Percentiles rank a stretch among this genome's conserved stretches.
phyloP scores from a whole-genome alignment of 1,140 invertebrate genomes.

The Nymphalis io region DNA sequence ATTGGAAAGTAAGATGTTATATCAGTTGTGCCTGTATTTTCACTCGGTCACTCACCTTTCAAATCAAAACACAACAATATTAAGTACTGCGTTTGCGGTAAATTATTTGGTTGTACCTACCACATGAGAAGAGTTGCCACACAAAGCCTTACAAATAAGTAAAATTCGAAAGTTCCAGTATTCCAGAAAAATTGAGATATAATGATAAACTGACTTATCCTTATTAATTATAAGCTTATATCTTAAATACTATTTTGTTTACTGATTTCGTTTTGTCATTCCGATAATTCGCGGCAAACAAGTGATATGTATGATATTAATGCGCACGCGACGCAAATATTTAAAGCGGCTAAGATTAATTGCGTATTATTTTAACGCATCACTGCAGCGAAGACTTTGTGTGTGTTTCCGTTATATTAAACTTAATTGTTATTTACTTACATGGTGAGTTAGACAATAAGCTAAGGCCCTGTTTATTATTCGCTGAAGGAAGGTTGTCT shows the following conservation, averaged over 20 bases:
- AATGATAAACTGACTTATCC: background rate
- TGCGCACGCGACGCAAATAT: slow-evolving; percentile 39
- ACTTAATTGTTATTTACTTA: background rate
- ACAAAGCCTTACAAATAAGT: too few species aligned
- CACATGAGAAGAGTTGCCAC: too few species aligned
- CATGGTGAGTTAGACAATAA: background rate
- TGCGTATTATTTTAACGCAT: background rate
- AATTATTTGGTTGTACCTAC: too few species aligned
- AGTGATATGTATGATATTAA: slow-evolving; percentile 44
- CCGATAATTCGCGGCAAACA: slow-evolving; percentile 44
- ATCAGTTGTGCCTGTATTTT: too few species aligned
- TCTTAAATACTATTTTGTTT: slow-evolving; percentile 25
- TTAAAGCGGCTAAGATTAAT: slow-evolving; percentile 4
- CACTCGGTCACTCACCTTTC: too few species aligned
- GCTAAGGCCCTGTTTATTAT: too few species aligned
- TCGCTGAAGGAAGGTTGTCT: too few species aligned
- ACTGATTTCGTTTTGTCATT: slow-evolving; percentile 47
- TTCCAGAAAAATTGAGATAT: too few species aligned
- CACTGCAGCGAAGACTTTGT: background rate
- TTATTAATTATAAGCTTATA: background rate
- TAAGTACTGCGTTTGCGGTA: too few species aligned
- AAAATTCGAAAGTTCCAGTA: too few species aligned
- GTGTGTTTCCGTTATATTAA: background rate
- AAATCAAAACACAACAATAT: too few species aligned
- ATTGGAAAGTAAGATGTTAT: too few species aligned